Base-by-base conservation (phyloP, 2,888 invertebrate species). In the Yponomeuta cagnagella region DNA sequence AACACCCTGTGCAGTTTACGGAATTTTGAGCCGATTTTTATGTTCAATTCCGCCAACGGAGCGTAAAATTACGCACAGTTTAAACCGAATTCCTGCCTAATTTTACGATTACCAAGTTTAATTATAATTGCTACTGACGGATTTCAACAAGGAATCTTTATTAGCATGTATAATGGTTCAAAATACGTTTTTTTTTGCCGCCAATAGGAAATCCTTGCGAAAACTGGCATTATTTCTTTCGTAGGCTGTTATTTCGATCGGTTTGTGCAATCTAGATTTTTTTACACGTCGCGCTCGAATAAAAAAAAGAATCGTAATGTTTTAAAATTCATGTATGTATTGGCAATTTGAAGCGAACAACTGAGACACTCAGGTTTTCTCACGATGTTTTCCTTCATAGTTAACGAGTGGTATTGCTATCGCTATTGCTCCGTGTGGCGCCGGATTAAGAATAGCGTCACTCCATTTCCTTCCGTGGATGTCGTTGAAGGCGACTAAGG, bases 191-290 rank as follows among this genome's bases (percentile, higher is more conserved):
- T 33, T 33, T 68, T 52, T 52, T 52, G 52, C 52, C 52, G 52
- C 52, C 3, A 52, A 12, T 64, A 64, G 31, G 64, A 64, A 64
- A 64, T 64, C 31, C 10, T 10, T 64, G 10, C 64, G n/a, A 64
- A 64, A 64, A 52, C 15, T 64, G 63, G 63, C 72, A n/a, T 52
- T 4, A 67, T 68, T 67, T 9, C 10, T 12, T 52, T 52, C 12
- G 8, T 6, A 52, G 15, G 10, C 43, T 43, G 43, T 8, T 43
- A 70, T 69, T 73, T 10, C 65, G 70, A 69, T 58, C 72, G 68
- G n/a, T 68, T 65, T 43, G 5, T 8, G 43, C 43, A 43, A 43
- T 43, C 8, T 8, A 8, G 43, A 43, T 43, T 43, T 43, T 43
- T 43, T 43, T 8, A 43, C 43, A 43, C 1, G 8, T 8, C 43